These are phyloP conservation scores for Chelonia mydas DNA, from an alignment of 2,797 vertebrate species.

Conservation along the genomic window DNA sequence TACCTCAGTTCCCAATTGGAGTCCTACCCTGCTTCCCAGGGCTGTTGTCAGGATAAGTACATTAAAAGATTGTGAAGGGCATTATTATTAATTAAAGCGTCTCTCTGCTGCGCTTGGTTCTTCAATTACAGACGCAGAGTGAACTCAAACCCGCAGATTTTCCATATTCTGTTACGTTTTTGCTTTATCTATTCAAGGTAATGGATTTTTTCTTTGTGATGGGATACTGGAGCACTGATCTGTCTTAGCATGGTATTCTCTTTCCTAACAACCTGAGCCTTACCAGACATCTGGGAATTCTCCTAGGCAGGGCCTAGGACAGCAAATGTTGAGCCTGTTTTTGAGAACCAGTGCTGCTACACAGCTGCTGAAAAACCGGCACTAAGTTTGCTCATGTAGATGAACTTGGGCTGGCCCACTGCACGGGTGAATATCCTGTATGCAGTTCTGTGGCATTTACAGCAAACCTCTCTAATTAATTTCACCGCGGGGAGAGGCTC, in stretches of 20 bases:
- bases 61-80: neutral
- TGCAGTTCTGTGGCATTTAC: constrained; percentile 62
- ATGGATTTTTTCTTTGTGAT: neutral
- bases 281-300: constrained; percentile 50
- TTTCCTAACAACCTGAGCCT: constrained; percentile 34
- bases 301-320: constrained; percentile 12
- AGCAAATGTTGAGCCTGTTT: constrained; percentile 36
- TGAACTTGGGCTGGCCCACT: constrained; percentile 3
- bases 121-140: constrained; percentile 44
- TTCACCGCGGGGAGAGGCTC: constrained; percentile 49
- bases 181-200: neutral
- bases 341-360: neutral
- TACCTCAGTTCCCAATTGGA: neutral
- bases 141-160: constrained; percentile 32
- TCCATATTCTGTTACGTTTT: constrained; percentile 1
- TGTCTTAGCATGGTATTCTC: constrained; percentile 34
- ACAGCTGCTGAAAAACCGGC: neutral
- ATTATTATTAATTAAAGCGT: constrained; percentile 14
- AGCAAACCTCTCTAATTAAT: constrained; percentile 53
- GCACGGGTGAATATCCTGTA: constrained; percentile 33
- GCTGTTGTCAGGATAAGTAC: neutral
- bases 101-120: constrained; percentile 41
- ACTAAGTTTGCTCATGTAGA: neutral
- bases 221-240: neutral
- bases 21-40: neutral